Evolutionary conservation across 64 coral and sea anemone genomes (phyloP).

Genomic region (Dendrophyllia cribrosa): DNA sequence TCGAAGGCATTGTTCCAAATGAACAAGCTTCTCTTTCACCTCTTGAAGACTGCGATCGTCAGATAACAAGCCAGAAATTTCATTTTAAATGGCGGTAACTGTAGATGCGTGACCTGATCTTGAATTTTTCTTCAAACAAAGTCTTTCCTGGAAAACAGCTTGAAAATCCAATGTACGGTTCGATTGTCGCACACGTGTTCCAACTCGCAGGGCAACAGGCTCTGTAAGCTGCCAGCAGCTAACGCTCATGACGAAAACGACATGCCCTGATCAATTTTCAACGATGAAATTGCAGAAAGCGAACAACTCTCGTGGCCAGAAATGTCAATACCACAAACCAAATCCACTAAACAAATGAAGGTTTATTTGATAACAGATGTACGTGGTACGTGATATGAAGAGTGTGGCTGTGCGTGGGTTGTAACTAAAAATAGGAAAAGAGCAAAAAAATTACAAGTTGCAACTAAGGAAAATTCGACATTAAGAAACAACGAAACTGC

Average conservation of each 20-base stretch:
- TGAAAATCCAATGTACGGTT: constrained; percentile 10
- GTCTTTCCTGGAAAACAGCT: not conserved
- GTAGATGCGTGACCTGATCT: not conserved
- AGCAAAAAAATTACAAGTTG: too few species aligned
- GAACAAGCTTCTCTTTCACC: not conserved
- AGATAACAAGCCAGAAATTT: constrained; percentile 1
- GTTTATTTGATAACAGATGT: too few species aligned
- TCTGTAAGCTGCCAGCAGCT: constrained; percentile 10
- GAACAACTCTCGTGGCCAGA: not conserved
- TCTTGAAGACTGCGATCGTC: not conserved
- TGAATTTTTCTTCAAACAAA: constrained; percentile 16
- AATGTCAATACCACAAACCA: too few species aligned
- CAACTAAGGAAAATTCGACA: too few species aligned
- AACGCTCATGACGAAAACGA: constrained; percentile 10
- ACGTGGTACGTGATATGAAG: too few species aligned
- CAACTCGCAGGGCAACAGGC: constrained; percentile 11
- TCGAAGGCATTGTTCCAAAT: not conserved
- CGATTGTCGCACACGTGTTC: not conserved
- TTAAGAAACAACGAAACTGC: too few species aligned
- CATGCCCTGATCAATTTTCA: not conserved
- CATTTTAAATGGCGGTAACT: not conserved
- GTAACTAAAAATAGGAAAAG: too few species aligned
- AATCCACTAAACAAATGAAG: too few species aligned
- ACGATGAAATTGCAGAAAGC: not conserved
- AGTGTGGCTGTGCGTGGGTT: too few species aligned